Base-by-base conservation (phyloP, 2,113 vertebrate genomes). In the Ctenomys sociabilis region DNA sequence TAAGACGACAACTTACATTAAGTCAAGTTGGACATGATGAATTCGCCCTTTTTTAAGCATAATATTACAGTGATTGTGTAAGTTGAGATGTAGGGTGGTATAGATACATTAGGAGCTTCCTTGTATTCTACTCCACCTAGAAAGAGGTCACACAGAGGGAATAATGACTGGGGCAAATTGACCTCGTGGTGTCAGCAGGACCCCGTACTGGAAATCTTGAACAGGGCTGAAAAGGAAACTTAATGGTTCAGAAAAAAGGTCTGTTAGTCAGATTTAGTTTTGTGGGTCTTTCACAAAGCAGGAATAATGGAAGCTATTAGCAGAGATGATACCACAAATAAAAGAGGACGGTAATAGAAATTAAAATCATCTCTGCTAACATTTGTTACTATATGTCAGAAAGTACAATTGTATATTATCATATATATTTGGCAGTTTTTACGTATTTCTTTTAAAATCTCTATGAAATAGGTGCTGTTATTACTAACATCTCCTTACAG, bases 341-440 rank as follows among this genome's bases (percentile, higher is more conserved):
- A 93, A 93, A 75, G 57, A 84, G 13, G 14, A 61, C 91, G 54
- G 11, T 80, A 70, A 6, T 84, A 77, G 13, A 83, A 93, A 32
- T 84, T 52, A 63, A 26, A 10, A 5, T 57, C 12, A 82, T 66
- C 10, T 73, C 35, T 40, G 24, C 22, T 85, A 83, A 40, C 14
- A 57, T 70, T 93, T 90, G n/a, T 66, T 93, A 24, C 5, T 73
- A 0, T 86, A 72, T 75, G 52, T 91, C 72, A 28, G 40, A 30
- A 45, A 37, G 21, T 40, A 22, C 26, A 40, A 73, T 40, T 73
- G 24, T 45, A 30, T 77, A 30, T 77, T 85, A 64, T 80, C 63
- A 89, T 93, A 73, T 81, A n/a, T 61, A 16, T 54, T 54, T 91
- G 32, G 94, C 37, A 37, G 54, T 40, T 95, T 93, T 86, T 82